Evolutionary conservation across 2,888 invertebrate species (phyloP).

Genomic region (Papilio protenor): DNA sequence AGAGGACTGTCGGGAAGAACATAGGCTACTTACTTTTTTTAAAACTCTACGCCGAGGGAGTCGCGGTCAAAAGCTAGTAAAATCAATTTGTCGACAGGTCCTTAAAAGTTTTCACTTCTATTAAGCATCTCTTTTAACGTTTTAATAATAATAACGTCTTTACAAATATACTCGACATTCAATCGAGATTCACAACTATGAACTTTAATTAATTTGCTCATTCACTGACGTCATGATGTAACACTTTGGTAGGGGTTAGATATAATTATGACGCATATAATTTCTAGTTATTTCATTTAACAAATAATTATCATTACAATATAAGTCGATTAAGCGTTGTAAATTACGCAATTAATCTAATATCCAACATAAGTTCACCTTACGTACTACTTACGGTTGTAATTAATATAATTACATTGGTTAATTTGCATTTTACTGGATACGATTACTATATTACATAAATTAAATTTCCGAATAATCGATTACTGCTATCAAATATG

Average conservation of each 20-base stretch:
- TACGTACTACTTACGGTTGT: neutral
- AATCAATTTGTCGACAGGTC: neutral
- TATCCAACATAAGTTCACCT: neutral
- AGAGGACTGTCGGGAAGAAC: too few species aligned
- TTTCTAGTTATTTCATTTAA: conserved; percentile 6
- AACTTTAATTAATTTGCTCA: neutral
- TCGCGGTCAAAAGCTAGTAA: too few species aligned
- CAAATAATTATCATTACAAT: conserved; percentile 30
- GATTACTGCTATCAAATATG: neutral
- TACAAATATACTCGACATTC: neutral
- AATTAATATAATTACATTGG: conserved; percentile 14
- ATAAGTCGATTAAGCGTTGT: conserved; percentile 30
- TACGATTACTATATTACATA: conserved; percentile 3
- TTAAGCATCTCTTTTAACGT: neutral
- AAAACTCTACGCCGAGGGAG: too few species aligned
- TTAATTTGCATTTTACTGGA: neutral
- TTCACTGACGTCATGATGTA: conserved; percentile 2
- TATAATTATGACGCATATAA: conserved; percentile 2
- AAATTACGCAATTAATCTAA: conserved; percentile 39
- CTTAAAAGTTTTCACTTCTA: neutral
- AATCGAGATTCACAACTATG: neutral
- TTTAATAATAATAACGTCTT: neutral
- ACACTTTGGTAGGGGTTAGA: neutral
- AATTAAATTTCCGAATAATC: conserved; percentile 16
- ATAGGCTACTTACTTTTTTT: too few species aligned